Percentiles rank a stretch among this genome's conserved stretches.
Evolutionary conservation across 2,113 vertebrate species (phyloP).

Genomic region (Rhabdornis inornatus): DNA sequence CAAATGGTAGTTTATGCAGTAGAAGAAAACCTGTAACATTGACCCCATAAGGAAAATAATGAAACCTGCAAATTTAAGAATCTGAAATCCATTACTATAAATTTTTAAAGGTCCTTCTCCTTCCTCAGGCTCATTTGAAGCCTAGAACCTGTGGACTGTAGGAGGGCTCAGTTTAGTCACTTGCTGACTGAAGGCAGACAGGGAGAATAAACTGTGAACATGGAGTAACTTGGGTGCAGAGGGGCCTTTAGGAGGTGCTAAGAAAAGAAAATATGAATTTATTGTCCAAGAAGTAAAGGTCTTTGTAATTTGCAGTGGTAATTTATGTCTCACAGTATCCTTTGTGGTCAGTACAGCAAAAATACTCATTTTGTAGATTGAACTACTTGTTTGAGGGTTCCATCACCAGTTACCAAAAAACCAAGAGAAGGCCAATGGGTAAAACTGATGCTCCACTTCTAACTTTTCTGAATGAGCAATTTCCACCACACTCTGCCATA

Average conservation of each 20-base stretch:
- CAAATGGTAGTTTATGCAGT: background rate
- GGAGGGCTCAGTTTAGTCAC: background rate
- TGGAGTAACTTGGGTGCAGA: background rate
- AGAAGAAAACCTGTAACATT: background rate
- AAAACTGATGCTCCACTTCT: background rate
- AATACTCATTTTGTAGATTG: background rate
- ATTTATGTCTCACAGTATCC: background rate
- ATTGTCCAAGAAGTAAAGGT: background rate
- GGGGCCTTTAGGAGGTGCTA: background rate
- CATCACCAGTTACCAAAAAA: background rate
- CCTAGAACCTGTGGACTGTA: background rate
- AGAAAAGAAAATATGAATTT: background rate
- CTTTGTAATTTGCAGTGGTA: background rate
- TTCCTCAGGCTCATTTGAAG: background rate
- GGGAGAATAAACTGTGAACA: background rate
- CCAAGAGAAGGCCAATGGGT: background rate
- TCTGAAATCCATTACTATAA: background rate
- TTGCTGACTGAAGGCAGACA: background rate
- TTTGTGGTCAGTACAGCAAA: background rate
- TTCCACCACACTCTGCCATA: background rate
- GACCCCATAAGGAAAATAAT: background rate
- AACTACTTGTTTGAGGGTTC: background rate
- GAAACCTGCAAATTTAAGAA: background rate
- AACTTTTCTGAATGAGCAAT: background rate
- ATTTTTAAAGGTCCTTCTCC: background rate